Percentiles rank a stretch among this genome's conserved stretches.
phyloP scores from a whole-genome alignment of 2,113 vertebrate species.

The Coreoperca whiteheadi region DNA sequence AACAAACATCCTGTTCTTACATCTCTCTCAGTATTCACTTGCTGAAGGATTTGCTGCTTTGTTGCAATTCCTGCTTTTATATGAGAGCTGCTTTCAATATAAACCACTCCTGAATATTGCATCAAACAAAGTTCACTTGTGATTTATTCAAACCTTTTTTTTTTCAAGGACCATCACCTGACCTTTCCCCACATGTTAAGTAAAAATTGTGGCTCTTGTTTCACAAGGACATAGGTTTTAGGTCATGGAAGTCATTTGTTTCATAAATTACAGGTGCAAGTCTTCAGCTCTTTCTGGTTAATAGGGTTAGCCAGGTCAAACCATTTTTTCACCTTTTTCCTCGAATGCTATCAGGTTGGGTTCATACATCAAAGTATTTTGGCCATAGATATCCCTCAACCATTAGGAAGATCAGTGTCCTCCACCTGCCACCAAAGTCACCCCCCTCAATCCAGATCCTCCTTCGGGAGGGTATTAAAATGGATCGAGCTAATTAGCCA shows the following conservation, averaged over 20 bases:
- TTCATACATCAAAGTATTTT: conserved; percentile 79
- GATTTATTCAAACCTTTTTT: conserved; percentile 82
- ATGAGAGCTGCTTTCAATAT: background rate
- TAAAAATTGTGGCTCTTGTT: conserved; percentile 79
- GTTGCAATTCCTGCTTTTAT: conserved; percentile 22
- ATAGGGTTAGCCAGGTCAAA: conserved; percentile 86
- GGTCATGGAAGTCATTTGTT: conserved; percentile 80
- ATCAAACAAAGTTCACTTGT: conserved; percentile 30
- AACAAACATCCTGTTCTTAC: conserved; percentile 44
- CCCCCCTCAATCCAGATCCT: conserved; percentile 79
- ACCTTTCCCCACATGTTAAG: conserved; percentile 76
- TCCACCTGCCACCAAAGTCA: conserved; percentile 87
- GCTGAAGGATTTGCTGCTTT: conserved; percentile 53
- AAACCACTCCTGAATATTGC: conserved; percentile 10
- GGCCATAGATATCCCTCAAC: conserved; percentile 83
- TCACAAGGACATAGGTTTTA: conserved; percentile 83
- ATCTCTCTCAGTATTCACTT: conserved; percentile 62
- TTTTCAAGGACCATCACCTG: conserved; percentile 80
- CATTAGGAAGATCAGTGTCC: conserved; percentile 85
- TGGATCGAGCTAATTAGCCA: conserved; percentile 92
- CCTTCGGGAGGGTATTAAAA: conserved; percentile 87
- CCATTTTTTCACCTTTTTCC: conserved; percentile 81
- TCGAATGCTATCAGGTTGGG: conserved; percentile 75
- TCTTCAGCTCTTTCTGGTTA: conserved; percentile 85
- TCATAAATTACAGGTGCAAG: conserved; percentile 84